These are phyloP conservation scores for Spilogale gracilis DNA, from an alignment of 2,113 vertebrate genomes.

Conservation along the genomic window DNA sequence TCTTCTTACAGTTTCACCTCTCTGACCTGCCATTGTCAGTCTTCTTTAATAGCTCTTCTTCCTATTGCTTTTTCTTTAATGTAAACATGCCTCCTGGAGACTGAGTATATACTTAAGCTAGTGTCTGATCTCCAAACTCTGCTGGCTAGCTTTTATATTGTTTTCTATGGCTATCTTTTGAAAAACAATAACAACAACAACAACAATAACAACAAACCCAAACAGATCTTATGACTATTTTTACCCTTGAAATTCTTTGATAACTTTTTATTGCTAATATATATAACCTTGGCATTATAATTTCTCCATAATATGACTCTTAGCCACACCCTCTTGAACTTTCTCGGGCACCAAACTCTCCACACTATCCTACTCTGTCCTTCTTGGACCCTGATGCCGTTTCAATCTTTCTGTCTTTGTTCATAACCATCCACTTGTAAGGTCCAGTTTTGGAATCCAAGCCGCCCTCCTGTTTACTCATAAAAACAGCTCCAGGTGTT, in stretches of 20 bases:
- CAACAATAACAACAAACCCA: no score
- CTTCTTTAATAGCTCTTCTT: not conserved
- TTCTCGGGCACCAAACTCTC: not conserved
- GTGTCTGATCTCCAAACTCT: not conserved
- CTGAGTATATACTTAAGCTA: not conserved
- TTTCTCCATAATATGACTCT: not conserved
- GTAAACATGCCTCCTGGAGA: not conserved
- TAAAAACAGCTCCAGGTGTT: no score
- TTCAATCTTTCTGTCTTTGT: not conserved
- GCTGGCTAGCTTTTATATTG: not conserved
- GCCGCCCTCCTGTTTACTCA: no score
- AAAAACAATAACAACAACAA: not conserved
- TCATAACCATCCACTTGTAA: not conserved
- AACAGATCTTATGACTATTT: not conserved
- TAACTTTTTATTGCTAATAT: constrained; percentile 14
- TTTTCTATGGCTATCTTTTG: not conserved
- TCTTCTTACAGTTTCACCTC: not conserved
- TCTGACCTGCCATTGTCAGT: not conserved
- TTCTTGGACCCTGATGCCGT: not conserved
- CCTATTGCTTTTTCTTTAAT: not conserved
- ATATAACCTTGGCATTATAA: not conserved
- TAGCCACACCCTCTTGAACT: not conserved
- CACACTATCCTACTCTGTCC: not conserved
- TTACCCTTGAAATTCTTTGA: not conserved
- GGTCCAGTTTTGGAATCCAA: no score